A percentile compares a stretch with the other conserved stretches of the same genome.
Conservation (phyloP, 2,113 vertebrate species). For the Patagioenas fasciata region DNA sequence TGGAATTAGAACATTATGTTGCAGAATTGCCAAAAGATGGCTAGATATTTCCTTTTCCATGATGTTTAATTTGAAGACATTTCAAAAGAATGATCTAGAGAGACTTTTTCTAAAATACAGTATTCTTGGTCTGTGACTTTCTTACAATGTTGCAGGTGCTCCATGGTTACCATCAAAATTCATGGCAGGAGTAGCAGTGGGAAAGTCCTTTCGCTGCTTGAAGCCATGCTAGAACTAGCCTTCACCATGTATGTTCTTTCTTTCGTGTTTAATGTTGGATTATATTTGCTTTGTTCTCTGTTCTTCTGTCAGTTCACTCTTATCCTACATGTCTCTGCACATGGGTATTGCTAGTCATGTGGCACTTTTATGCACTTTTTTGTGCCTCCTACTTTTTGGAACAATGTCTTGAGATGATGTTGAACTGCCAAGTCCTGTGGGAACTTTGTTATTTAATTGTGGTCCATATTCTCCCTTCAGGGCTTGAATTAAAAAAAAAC, state of each 20-base stretch:
- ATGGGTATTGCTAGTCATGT: neutral
- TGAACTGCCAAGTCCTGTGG: neutral
- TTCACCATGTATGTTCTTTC: neutral
- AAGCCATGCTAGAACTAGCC: neutral
- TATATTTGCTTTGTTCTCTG: neutral
- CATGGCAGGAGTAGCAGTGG: neutral
- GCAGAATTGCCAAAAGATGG: neutral
- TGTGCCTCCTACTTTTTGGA: neutral
- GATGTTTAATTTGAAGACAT: neutral
- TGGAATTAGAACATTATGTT: neutral
- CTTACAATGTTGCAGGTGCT: neutral
- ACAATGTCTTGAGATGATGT: neutral
- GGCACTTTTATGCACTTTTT: neutral
- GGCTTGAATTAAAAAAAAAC: conserved; percentile 20
- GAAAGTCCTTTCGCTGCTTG: neutral
- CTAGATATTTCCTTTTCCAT: neutral
- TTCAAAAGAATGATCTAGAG: neutral
- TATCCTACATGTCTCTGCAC: neutral
- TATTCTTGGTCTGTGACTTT: neutral
- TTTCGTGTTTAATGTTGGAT: neutral
- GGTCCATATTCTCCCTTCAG: neutral
- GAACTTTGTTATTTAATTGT: neutral
- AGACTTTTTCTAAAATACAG: neutral
- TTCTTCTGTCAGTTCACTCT: neutral
- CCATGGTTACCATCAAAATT: neutral